Percentiles rank a stretch among this genome's conserved stretches.
Conservation (phyloP, 1,140 invertebrate genomes). For the Plodia interpunctella region DNA sequence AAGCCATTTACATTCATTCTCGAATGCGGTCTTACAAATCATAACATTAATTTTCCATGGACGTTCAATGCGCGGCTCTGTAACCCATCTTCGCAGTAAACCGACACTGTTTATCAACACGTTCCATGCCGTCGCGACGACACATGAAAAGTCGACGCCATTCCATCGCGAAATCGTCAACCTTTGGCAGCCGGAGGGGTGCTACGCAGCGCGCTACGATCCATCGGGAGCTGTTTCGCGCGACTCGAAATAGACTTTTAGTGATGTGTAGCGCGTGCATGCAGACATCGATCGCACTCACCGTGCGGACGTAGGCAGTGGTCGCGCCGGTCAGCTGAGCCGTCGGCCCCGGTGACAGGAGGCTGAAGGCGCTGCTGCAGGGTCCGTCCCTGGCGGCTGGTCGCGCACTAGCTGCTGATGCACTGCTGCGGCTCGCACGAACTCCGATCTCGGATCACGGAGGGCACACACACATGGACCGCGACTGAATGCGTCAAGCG, state of each 20-base stretch:
- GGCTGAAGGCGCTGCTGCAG: conserved; percentile 20
- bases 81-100: conserved; percentile 38
- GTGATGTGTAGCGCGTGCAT: conserved; percentile 55
- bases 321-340: conserved; percentile 62
- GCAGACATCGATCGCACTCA: conserved; percentile 70
- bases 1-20: conserved; percentile 21
- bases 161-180: conserved; percentile 36
- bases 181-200: conserved; percentile 37
- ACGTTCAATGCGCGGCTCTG: conserved; percentile 19
- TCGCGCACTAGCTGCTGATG: conserved; percentile 33
- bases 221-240: conserved; percentile 43
- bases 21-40: conserved; percentile 30
- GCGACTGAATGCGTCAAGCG: conserved; percentile 58
- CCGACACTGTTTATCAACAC: conserved; percentile 69
- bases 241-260: conserved; percentile 66
- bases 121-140: conserved; percentile 26
- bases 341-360: conserved; percentile 27
- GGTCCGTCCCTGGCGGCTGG: conserved; percentile 17
- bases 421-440: conserved; percentile 49
- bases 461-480: conserved; percentile 64
- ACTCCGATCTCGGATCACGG: conserved; percentile 51
- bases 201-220: conserved; percentile 31
- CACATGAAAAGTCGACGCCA: conserved; percentile 37
- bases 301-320: conserved; percentile 60
- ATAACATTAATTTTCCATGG: conserved; percentile 42